Evolutionary conservation across 2,797 vertebrate genomes (phyloP).

Genomic region (Hipposideros larvatus): DNA sequence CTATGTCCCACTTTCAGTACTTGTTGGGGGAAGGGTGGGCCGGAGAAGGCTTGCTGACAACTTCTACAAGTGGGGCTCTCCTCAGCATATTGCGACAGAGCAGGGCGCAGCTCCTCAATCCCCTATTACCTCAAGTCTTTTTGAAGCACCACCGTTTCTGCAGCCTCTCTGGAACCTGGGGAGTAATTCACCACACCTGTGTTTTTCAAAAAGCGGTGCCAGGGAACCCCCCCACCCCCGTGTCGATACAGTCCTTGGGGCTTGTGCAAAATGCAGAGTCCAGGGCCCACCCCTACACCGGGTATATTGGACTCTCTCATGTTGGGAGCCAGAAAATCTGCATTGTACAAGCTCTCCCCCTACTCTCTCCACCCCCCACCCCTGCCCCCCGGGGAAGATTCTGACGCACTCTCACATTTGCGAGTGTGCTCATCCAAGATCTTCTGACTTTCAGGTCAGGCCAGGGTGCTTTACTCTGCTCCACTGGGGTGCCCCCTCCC

Average conservation of each 20-base stretch:
- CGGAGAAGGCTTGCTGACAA: rapidly evolving
- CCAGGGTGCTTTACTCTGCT: background rate
- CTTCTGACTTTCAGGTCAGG: background rate
- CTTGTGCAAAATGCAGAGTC: background rate
- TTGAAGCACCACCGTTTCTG: background rate
- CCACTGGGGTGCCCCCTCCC: background rate
- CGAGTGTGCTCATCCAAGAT: background rate
- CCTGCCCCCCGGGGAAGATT: background rate
- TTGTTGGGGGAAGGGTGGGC: background rate
- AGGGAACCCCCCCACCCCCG: background rate
- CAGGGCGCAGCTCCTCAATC: background rate
- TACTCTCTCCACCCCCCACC: background rate
- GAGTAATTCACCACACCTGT: background rate
- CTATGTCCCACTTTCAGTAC: background rate
- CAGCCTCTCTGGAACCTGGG: background rate
- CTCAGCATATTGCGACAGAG: background rate
- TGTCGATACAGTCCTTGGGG: background rate
- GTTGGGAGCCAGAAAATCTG: background rate
- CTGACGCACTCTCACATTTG: background rate
- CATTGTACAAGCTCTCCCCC: background rate
- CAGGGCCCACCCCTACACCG: background rate
- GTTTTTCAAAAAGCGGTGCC: slow-evolving; percentile 8
- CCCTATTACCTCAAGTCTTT: background rate
- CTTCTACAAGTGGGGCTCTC: background rate
- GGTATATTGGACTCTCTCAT: background rate